Percentiles rank a stretch among this genome's conserved stretches.
Conservation (phyloP, 2,888 invertebrate genomes). For the Caenorhabditis sp. region DNA sequence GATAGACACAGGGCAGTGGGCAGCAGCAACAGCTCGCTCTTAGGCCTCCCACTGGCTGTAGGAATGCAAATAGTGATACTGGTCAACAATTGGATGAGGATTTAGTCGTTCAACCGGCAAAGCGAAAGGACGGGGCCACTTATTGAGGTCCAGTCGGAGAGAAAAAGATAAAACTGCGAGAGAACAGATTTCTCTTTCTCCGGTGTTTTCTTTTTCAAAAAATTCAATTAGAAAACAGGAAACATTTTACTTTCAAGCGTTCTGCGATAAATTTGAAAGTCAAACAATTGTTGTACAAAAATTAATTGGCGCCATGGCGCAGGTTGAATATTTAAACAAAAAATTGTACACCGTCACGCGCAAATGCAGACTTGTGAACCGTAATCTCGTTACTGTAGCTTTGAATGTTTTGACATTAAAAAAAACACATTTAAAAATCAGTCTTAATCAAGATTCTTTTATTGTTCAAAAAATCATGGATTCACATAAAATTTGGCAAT, state of each 20-base stretch:
- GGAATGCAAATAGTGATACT: conserved; percentile 35
- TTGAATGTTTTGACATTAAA: not conserved
- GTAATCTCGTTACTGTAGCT: not conserved
- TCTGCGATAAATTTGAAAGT: too few species aligned
- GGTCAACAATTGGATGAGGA: conserved; percentile 12
- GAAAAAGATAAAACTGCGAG: not conserved
- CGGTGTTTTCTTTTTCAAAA: too few species aligned
- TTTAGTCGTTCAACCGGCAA: not conserved
- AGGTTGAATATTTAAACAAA: too few species aligned
- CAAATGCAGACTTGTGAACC: not conserved
- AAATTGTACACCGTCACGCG: conserved; percentile 8
- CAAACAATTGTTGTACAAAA: not conserved
- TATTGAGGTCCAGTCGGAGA: not conserved
- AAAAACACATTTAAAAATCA: not conserved
- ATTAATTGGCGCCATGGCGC: not conserved
- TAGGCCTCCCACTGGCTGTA: not conserved
- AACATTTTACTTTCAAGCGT: too few species aligned
- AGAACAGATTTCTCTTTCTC: too few species aligned
- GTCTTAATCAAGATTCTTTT: too few species aligned
- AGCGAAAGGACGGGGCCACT: not conserved
- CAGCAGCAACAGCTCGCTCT: conserved; percentile 16
- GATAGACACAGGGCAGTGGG: conserved; percentile 7
- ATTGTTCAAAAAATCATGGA: too few species aligned
- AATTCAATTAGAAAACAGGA: too few species aligned
- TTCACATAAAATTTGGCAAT: too few species aligned